Base-by-base conservation (phyloP, 2,113 vertebrate species). In the Rhea pennata region DNA sequence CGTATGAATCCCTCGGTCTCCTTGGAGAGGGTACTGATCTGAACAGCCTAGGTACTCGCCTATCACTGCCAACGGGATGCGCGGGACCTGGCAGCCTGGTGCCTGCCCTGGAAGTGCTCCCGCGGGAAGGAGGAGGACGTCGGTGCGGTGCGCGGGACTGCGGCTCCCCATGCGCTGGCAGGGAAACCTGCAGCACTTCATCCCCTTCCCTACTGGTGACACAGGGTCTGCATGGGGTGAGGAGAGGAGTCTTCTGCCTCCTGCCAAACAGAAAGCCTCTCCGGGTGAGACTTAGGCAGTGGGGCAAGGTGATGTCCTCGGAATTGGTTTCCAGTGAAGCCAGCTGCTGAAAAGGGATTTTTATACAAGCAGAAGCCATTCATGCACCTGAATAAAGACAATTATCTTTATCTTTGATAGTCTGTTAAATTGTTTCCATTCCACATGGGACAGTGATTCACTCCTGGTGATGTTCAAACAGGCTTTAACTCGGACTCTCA, bases 21-120 rank as follows among this genome's bases (percentile, higher is more conserved):
- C 17, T 39, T 96, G 62, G 58, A 85, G 48, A 78, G 92, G 39
- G 79, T 85, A 76, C 81, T 61, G 74, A 82, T 87, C 33, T 79
- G 74, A 82, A 70, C 23, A 67, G 66, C 88, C 89, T 83, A 89
- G 71, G 27, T 54, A 54, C 64, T 91, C 95, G 64, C 39, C 78
- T 76, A 89, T 83, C 77, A 76, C 10, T 87, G 87, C 62, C 80
- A 91, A 67, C 51, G 54, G 66, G 13, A 53, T 12, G 15, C 0
- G 2, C 0, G 6, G 66, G 48, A 53, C 39, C 42, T 40, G 0
- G 9, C 10, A 22, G 5, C 0, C 36, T 26, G 44, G 9, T 17
- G 6, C 4, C 15, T 5, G 4, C 5, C 1, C 12, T 48, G 19
- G 31, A 65, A 76, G 14, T 2, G 15, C 61, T 39, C 61, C 20